phyloP scores from a whole-genome alignment of 2,888 invertebrate species.

The Papilio demoleus region DNA sequence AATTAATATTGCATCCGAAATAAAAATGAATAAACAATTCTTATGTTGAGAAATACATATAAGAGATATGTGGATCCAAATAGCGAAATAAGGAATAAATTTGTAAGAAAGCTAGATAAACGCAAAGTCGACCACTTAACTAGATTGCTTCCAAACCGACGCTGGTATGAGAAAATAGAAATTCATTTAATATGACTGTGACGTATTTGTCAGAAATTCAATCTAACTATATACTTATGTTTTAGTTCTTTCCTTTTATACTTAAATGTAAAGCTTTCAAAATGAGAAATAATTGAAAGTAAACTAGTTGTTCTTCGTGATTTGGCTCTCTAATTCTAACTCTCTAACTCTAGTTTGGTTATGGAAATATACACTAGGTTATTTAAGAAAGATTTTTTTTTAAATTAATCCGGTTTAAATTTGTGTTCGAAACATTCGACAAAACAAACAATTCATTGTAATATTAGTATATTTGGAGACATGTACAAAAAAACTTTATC shows the following conservation, averaged over 20 bases:
- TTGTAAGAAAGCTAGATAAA: conserved; percentile 20
- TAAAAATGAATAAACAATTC: neutral
- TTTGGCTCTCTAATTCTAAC: too few relatives aligned
- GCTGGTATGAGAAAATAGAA: neutral
- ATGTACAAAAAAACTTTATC: neutral
- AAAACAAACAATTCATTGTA: too few relatives aligned
- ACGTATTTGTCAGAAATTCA: neutral
- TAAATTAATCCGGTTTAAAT: too few relatives aligned
- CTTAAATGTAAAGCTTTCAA: too few relatives aligned
- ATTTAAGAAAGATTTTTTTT: too few relatives aligned
- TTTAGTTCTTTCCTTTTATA: too few relatives aligned
- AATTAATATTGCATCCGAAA: neutral
- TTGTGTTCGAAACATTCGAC: too few relatives aligned
- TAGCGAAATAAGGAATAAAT: conserved; percentile 12
- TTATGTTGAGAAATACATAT: neutral
- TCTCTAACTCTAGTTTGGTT: too few relatives aligned
- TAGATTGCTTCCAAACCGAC: conserved; percentile 20
- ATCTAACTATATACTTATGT: neutral
- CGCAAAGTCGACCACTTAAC: conserved; percentile 17
- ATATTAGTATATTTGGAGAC: neutral
- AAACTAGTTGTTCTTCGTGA: too few relatives aligned
- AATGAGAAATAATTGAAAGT: too few relatives aligned
- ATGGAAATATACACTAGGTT: too few relatives aligned
- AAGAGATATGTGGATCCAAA: conserved; percentile 7
- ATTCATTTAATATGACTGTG: neutral